A percentile compares a stretch with the other conserved stretches of the same genome.
Evolutionary conservation across 2,113 vertebrate genomes (phyloP).

Genomic region (Brachyhypopomus gauderio): DNA sequence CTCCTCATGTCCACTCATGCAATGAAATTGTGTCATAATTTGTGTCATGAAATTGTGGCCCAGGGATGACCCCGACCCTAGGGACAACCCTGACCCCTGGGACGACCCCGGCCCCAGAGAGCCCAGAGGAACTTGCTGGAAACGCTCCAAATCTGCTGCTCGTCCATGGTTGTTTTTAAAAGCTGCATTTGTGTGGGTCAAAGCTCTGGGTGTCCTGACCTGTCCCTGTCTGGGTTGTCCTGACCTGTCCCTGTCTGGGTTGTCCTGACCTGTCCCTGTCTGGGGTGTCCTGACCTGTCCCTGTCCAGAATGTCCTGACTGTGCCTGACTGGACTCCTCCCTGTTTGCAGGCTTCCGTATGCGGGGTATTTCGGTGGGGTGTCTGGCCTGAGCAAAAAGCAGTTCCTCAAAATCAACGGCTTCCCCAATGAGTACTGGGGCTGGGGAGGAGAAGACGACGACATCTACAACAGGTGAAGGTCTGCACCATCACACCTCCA

Average conservation of each 20-base stretch:
- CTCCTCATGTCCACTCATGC: constrained; percentile 29
- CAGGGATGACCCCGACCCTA: no score
- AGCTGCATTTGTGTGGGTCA: not conserved
- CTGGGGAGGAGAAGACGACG: constrained; percentile 98
- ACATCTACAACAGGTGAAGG: constrained; percentile 96
- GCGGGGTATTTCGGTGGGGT: constrained; percentile 97
- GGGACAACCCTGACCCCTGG: no score
- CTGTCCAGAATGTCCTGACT: no score
- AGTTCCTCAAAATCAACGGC: constrained; percentile 98
- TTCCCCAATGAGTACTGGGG: constrained; percentile 99
- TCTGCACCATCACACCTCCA: no score
- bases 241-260: no score
- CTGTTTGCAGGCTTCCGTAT: constrained; percentile 85
- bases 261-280: no score
- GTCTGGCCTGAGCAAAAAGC: constrained; percentile 94
- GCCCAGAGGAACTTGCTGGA: not conserved
- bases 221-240: no score
- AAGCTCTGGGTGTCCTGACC: not conserved
- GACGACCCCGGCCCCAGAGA: constrained; percentile 5
- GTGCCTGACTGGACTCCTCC: not conserved
- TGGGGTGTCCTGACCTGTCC: no score
- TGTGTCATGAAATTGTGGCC: no score
- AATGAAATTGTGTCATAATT: constrained; percentile 40
- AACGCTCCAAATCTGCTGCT: not conserved
- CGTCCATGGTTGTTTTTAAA: not conserved